Conservation (phyloP, 2,797 vertebrate genomes). For the Scolopax rusticola region DNA sequence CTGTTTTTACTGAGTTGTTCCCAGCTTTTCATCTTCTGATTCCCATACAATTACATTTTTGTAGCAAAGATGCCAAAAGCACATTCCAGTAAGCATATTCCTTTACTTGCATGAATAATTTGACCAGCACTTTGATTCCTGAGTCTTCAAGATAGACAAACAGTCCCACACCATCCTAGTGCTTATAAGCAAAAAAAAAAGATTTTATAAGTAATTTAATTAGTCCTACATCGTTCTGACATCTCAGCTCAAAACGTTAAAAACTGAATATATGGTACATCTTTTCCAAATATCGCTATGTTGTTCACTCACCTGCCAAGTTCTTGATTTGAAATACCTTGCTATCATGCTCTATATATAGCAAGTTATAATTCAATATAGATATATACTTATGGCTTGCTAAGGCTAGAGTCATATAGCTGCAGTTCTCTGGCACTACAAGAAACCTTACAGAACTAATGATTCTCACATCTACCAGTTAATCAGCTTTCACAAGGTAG, state of each 20-base stretch:
- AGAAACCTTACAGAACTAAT: not conserved
- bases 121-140: not conserved
- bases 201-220: not conserved
- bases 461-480: not conserved
- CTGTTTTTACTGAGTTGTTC: not conserved
- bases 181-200: not conserved
- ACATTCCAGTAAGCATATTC: not conserved
- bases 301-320: not conserved
- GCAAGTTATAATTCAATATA: not conserved
- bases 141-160: not conserved
- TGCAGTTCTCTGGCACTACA: not conserved
- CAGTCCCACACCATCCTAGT: not conserved
- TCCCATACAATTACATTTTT: not conserved
- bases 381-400: not conserved
- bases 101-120: not conserved
- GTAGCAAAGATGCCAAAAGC: not conserved
- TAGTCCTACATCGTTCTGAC: not conserved
- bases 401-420: not conserved
- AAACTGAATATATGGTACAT: not conserved
- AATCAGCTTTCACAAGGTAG: not conserved
- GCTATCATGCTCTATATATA: not conserved
- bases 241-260: not conserved
- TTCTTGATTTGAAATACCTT: constrained; percentile 8
- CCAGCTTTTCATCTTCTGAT: not conserved
- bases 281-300: not conserved